Evolutionary conservation across 2,113 vertebrate genomes (phyloP).

Genomic region (Gorsachius goisagi): DNA sequence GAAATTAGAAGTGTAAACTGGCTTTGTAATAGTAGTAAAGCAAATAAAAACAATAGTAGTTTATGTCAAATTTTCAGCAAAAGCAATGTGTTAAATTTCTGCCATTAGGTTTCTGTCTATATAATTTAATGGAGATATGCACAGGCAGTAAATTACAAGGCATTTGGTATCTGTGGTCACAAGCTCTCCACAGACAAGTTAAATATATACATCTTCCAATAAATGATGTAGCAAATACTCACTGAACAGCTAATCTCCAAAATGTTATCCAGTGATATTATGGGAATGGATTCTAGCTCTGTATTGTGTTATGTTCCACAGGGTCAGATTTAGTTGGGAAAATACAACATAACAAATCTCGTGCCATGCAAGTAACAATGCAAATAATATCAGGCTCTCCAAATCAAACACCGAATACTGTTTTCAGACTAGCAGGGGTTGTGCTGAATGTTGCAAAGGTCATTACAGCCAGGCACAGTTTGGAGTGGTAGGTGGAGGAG

Average conservation of each 20-base stretch:
- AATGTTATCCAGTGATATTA: background rate
- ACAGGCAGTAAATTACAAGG: conserved; percentile 3
- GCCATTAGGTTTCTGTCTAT: conserved; percentile 5
- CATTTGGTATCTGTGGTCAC: background rate
- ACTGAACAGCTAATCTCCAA: conserved; percentile 15
- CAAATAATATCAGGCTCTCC: background rate
- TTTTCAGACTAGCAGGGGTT: background rate
- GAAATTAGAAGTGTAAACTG: background rate
- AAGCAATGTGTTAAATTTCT: background rate
- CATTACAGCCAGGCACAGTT: background rate
- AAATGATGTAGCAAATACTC: conserved; percentile 3
- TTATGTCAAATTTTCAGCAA: conserved; percentile 18
- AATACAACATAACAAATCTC: background rate
- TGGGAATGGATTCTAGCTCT: background rate
- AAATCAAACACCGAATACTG: background rate
- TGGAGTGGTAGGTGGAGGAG: background rate
- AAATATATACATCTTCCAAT: conserved; percentile 11
- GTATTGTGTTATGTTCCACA: background rate
- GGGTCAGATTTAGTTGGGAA: conserved; percentile 25
- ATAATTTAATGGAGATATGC: conserved; percentile 27
- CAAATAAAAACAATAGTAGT: conserved; percentile 9
- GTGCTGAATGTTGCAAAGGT: background rate
- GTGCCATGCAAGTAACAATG: background rate
- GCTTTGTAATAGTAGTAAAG: background rate
- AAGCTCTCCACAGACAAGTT: conserved; percentile 28